These are phyloP conservation scores for Gopherus evgoodei DNA, from an alignment of 2,113 vertebrate genomes.

Conservation along the genomic window DNA sequence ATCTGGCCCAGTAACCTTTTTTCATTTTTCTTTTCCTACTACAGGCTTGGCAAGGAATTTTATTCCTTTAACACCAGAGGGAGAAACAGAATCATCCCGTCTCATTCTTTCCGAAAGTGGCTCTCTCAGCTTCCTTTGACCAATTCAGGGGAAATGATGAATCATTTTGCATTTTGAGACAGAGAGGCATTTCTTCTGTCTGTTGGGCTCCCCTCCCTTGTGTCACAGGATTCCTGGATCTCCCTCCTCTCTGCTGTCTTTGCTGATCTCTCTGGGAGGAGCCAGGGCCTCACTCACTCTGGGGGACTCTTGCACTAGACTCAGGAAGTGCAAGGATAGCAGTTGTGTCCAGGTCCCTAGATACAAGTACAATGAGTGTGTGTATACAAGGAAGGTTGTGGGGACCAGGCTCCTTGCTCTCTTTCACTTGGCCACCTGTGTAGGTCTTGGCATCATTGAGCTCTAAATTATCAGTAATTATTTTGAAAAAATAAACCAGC, in stretches of 20 bases:
- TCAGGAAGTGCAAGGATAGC: not conserved
- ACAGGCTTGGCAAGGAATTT: not conserved
- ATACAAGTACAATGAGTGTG: not conserved
- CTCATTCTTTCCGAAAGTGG: not conserved
- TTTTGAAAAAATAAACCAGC: not conserved
- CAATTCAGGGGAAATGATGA: not conserved
- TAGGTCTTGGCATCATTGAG: not conserved
- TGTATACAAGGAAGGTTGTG: not conserved
- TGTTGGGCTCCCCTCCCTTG: not conserved
- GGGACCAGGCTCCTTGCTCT: not conserved
- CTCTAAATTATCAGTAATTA: not conserved
- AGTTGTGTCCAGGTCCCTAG: not conserved
- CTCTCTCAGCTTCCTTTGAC: not conserved
- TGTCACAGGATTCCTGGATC: not conserved
- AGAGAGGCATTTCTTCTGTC: not conserved
- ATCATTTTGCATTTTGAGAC: not conserved
- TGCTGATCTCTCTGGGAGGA: not conserved
- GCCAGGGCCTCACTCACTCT: not conserved
- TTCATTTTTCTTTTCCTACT: not conserved
- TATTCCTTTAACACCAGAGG: not conserved
- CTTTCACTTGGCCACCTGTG: not conserved
- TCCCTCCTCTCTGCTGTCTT: not conserved
- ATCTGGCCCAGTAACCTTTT: not conserved
- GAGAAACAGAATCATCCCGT: not conserved
- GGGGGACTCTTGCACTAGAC: not conserved